These are phyloP conservation scores for Dipodomys spectabilis DNA, from an alignment of 2,113 vertebrate species.

Conservation along the genomic window DNA sequence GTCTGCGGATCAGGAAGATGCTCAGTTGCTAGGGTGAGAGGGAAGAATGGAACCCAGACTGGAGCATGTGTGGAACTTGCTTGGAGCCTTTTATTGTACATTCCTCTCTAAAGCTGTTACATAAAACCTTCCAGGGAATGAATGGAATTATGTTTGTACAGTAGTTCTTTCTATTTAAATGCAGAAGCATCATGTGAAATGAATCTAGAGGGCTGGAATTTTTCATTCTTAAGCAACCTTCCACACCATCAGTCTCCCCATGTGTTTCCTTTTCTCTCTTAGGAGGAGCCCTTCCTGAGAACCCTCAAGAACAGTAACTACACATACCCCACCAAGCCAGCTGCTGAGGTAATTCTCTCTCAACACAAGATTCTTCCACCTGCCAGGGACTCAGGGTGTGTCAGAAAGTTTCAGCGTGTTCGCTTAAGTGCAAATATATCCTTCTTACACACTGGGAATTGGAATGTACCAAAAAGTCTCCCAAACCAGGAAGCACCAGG, in stretches of 20 bases:
- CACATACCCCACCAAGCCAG: slow-evolving; percentile 78
- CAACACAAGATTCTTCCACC: neutral
- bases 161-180: slow-evolving; percentile 5
- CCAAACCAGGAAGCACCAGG: neutral
- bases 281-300: slow-evolving; percentile 90
- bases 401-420: neutral
- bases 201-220: neutral
- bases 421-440: neutral
- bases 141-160: neutral
- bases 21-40: neutral
- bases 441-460: slow-evolving; percentile 14
- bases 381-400: neutral
- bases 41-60: neutral
- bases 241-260: neutral
- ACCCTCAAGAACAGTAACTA: slow-evolving; percentile 91
- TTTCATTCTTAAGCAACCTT: neutral
- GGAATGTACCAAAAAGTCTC: slow-evolving; percentile 16
- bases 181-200: neutral
- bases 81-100: neutral
- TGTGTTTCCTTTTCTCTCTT: slow-evolving; percentile 59
- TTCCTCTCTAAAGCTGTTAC: neutral
- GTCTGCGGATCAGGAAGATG: neutral
- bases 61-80: neutral
- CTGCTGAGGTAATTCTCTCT: slow-evolving; percentile 86
- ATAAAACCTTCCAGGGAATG: slow-evolving; percentile 4